phyloP scores from a whole-genome alignment of 2,113 vertebrate species.

The Catharus minimus region DNA sequence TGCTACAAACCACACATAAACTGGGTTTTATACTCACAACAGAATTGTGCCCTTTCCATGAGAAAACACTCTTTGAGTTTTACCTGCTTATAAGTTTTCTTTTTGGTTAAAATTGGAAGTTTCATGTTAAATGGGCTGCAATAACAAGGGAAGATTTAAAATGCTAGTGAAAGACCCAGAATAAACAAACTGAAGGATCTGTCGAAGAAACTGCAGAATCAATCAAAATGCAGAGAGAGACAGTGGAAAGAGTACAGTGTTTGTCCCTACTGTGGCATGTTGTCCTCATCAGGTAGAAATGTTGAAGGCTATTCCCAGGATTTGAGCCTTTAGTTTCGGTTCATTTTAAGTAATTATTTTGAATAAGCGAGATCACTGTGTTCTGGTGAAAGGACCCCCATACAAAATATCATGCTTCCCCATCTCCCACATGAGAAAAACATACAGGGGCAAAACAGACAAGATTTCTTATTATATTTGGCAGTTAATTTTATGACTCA shows the following conservation, averaged over 20 bases:
- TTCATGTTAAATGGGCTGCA: background rate
- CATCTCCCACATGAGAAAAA: slow-evolving; percentile 5
- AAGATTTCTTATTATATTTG: slow-evolving; percentile 13
- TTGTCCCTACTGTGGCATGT: background rate
- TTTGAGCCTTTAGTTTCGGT: background rate
- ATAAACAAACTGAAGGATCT: slow-evolving; percentile 18
- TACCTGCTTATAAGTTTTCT: background rate
- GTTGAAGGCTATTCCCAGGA: background rate
- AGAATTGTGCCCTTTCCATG: rapidly evolving
- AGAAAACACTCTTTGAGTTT: background rate
- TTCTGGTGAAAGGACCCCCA: background rate
- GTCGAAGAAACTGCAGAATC: background rate
- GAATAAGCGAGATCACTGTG: background rate
- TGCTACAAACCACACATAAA: background rate
- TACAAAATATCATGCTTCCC: background rate
- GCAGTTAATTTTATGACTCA: slow-evolving; percentile 19
- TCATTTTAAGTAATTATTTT: background rate
- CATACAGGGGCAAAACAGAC: background rate
- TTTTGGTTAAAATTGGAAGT: background rate
- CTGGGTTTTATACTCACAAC: background rate
- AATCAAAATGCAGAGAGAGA: background rate
- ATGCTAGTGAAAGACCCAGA: slow-evolving; percentile 6
- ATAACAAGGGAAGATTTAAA: background rate
- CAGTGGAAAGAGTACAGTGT: background rate
- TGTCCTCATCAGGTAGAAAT: background rate